phyloP scores from a whole-genome alignment of 1,140 invertebrate species.

The Teleopsis dalmanni region DNA sequence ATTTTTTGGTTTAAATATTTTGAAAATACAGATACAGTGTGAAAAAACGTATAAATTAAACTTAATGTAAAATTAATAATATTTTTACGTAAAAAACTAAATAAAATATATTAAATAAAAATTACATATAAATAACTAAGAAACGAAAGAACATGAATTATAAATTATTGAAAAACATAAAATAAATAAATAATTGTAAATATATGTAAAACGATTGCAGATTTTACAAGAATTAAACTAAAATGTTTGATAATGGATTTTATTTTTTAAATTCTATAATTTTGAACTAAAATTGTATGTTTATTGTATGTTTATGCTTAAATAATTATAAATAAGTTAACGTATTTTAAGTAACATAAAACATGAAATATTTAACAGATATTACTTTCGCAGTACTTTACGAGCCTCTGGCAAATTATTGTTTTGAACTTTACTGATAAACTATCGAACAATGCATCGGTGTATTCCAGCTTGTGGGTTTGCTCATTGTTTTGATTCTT shows the following conservation, averaged over 20 bases:
- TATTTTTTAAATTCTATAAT: too few species aligned
- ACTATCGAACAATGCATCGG: slow-evolving; percentile 39
- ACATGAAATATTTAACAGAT: too few species aligned
- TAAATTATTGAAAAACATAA: neutral
- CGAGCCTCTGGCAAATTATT: slow-evolving; percentile 38
- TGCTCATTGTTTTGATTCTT: slow-evolving; percentile 18
- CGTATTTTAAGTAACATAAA: too few species aligned
- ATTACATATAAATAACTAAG: neutral
- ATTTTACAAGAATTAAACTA: too few species aligned
- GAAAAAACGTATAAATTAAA: too few species aligned
- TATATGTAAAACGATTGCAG: neutral
- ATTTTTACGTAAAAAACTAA: neutral
- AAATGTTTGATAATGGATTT: too few species aligned
- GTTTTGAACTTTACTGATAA: slow-evolving; percentile 42
- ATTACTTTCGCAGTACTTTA: slow-evolving; percentile 32
- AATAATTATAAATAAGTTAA: too few species aligned
- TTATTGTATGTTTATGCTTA: too few species aligned
- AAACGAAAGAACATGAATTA: neutral
- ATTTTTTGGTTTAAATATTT: too few species aligned
- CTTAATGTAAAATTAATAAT: too few species aligned
- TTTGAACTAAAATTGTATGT: too few species aligned
- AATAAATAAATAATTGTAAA: neutral
- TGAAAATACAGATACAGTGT: too few species aligned
- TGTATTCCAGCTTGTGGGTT: slow-evolving; percentile 24
- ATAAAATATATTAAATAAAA: neutral